Evolutionary conservation across 2,113 vertebrate species (phyloP), one percentile per base, ranked within the genome.

Genomic region (Tupaia chinensis): DNA sequence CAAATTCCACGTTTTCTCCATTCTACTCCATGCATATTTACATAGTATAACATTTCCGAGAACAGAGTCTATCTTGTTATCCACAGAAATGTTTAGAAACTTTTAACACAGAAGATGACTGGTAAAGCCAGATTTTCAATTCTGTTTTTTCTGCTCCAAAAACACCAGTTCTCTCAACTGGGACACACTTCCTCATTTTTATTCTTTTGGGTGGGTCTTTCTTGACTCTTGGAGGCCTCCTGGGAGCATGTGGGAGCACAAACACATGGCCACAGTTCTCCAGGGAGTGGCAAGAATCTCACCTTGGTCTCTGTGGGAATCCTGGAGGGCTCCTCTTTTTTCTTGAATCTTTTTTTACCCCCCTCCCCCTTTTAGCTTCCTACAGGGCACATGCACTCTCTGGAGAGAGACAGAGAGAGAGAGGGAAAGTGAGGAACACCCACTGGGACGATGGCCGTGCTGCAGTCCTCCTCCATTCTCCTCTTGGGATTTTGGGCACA

Each of bases 21-120:
- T 66, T 70, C 23, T 65, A 54, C 76, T 16, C 17, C 69, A 29
- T 7, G 6, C 23, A 63, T 61, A 54, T 74, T 87, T 76, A 76
- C 56, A 29, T 34, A 34, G 13, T 34, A 56, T 32, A 23, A 68
- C 20, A 32, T 58, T 78, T 76, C 68, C 53, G 20, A 65, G 92
- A 79, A 81, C 60, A 81, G 78, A 9, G 13, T 79, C 56, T n/a
- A 27, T 44, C 29, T 56, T 32, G 25, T 17, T 58, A 85, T 17
- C 80, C 23, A 54, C 9, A 94, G 61, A 89, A 60, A 81, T 29
- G 61, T 65, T 65, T 88, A 81, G 85, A 91, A 79, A 82, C 54
- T 22, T 73, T 27, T 23, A 27, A 77, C 68, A 56, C 27, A 79
- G 74, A 53, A 22, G 72, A 14, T 22, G 79, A 27, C 9, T 56